These are phyloP conservation scores for Alces alces DNA, from an alignment of 2,113 vertebrate genomes.

Conservation along the genomic window DNA sequence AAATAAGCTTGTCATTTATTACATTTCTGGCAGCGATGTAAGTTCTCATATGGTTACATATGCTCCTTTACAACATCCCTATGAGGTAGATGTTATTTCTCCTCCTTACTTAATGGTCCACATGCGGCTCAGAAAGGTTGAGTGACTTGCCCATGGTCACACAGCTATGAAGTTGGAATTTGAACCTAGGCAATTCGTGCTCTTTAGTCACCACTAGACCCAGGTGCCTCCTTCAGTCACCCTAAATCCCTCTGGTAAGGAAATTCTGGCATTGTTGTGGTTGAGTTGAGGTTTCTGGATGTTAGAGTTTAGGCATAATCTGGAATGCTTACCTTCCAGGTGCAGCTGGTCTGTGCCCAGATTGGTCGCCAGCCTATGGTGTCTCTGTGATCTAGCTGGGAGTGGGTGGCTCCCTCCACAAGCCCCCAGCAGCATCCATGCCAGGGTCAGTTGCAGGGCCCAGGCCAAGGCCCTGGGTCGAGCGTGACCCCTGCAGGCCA, in stretches of 20 bases:
- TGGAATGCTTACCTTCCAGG: slow-evolving; percentile 78
- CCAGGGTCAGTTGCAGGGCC: slow-evolving; percentile 31
- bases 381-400: slow-evolving; percentile 78
- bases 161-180: neutral
- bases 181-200: neutral
- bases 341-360: slow-evolving; percentile 79
- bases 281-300: neutral
- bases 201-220: neutral
- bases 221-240: neutral
- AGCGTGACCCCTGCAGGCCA: neutral
- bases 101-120: neutral
- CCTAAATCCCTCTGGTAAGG: neutral
- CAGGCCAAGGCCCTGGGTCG: neutral
- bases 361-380: slow-evolving; percentile 71
- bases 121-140: neutral
- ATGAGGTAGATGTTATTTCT: neutral
- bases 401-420: slow-evolving; percentile 73
- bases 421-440: slow-evolving; percentile 38
- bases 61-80: neutral
- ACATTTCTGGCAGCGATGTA: neutral
- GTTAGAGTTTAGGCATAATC: neutral
- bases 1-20: neutral
- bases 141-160: neutral
- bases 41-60: neutral
- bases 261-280: neutral